These are phyloP conservation scores for Vanessa tameamea DNA, from an alignment of 1,140 invertebrate species.

Conservation along the genomic window DNA sequence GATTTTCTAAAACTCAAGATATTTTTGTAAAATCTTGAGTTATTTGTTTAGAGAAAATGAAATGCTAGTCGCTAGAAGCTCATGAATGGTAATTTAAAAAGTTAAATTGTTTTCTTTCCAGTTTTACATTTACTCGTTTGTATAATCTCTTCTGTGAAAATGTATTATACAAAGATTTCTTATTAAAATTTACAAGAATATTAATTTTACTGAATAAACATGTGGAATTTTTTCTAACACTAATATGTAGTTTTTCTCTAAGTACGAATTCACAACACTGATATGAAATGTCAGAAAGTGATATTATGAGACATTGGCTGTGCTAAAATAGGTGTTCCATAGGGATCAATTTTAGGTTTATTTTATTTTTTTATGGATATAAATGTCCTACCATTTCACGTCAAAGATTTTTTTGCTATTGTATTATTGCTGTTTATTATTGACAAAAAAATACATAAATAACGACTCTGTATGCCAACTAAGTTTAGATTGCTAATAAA, in stretches of 20 bases:
- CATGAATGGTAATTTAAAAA: constrained; percentile 34
- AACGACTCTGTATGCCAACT: too few relatives aligned
- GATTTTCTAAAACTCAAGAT: not conserved
- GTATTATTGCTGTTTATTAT: too few relatives aligned
- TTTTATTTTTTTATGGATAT: too few relatives aligned
- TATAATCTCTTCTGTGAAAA: constrained; percentile 8
- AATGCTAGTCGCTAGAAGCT: constrained; percentile 23
- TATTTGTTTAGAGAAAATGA: constrained; percentile 10
- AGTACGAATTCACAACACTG: not conserved
- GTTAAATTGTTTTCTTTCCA: constrained; percentile 33
- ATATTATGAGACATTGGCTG: too few relatives aligned
- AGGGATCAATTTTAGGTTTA: too few relatives aligned
- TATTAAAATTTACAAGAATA: not conserved
- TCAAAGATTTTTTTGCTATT: too few relatives aligned
- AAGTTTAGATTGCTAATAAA: too few relatives aligned
- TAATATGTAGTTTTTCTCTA: not conserved
- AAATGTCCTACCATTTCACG: too few relatives aligned
- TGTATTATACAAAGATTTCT: constrained; percentile 4
- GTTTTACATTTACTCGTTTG: constrained; percentile 22
- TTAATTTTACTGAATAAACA: too few relatives aligned
- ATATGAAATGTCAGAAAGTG: not conserved
- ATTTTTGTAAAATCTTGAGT: constrained; percentile 1
- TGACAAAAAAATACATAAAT: too few relatives aligned
- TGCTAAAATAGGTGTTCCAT: too few relatives aligned
- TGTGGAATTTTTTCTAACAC: too few relatives aligned